Evolutionary conservation across 2,797 vertebrate genomes (phyloP).

Genomic region (Scleropages formosus): DNA sequence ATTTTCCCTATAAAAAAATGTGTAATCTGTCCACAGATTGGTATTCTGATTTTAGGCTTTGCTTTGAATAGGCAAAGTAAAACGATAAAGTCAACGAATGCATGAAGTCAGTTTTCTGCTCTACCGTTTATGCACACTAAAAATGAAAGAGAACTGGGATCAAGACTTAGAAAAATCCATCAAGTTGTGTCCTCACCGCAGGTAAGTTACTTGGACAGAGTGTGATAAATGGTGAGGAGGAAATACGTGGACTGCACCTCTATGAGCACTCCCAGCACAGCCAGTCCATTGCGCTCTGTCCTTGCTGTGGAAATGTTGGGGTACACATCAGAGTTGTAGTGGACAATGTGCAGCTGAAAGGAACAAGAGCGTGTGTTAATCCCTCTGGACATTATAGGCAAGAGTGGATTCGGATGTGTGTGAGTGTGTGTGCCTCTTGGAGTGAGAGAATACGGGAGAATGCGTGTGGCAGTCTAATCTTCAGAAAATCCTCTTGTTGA

Average conservation of each 20-base stretch:
- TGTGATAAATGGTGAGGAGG: not conserved
- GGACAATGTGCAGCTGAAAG: constrained; percentile 83
- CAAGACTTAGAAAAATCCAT: no score
- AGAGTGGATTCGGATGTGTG: constrained; percentile 7
- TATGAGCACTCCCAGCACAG: constrained; percentile 82
- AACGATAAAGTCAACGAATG: no score
- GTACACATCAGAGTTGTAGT: constrained; percentile 81
- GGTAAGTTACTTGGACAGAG: no score
- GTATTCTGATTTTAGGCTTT: no score
- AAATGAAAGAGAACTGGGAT: not conserved
- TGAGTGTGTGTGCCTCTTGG: constrained; percentile 17
- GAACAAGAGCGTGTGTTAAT: constrained; percentile 25
- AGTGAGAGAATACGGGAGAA: not conserved
- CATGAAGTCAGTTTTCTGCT: no score
- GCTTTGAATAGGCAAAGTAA: no score
- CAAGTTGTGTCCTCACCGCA: no score
- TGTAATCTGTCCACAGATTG: no score
- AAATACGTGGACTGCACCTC: constrained; percentile 66
- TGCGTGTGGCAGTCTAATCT: not conserved
- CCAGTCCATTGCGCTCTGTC: constrained; percentile 72
- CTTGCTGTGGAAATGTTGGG: constrained; percentile 69
- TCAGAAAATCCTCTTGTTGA: constrained; percentile 22
- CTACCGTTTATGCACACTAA: not conserved
- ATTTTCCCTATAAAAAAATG: no score
- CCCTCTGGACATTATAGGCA: not conserved